Evolutionary conservation across 2,888 invertebrate genomes (phyloP).

Genomic region (Cotesia congregata): DNA sequence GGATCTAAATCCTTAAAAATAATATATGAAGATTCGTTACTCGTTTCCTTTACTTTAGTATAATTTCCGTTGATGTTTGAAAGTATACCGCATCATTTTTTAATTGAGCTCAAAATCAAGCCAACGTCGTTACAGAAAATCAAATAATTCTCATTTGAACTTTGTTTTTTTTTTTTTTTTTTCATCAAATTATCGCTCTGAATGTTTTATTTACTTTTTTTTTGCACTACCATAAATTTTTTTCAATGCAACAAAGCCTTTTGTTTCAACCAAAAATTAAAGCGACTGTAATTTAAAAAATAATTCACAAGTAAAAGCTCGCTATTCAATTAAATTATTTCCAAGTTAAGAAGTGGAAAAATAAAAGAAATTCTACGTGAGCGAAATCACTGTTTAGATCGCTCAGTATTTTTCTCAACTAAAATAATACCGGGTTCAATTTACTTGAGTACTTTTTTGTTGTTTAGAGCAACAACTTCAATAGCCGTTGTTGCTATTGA

Average conservation of each 20-base stretch:
- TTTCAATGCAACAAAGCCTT: too few relatives aligned
- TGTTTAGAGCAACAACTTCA: not conserved
- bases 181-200: too few relatives aligned
- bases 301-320: not conserved
- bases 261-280: not conserved
- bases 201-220: too few relatives aligned
- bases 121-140: not conserved
- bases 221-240: too few relatives aligned
- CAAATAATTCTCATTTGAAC: too few relatives aligned
- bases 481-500: not conserved
- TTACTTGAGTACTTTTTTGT: not conserved
- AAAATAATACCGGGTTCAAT: not conserved
- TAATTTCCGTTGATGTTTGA: not conserved
- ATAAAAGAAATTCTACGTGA: not conserved
- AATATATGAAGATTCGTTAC: not conserved
- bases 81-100: not conserved
- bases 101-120: constrained; percentile 4
- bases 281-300: not conserved
- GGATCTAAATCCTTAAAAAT: not conserved
- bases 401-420: not conserved
- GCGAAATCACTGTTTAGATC: not conserved
- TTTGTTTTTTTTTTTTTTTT: too few relatives aligned
- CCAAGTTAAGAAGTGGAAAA: not conserved
- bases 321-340: not conserved
- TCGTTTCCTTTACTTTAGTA: not conserved